A percentile compares a stretch with the other conserved stretches of the same genome.
phyloP scores from a whole-genome alignment of 2,888 invertebrate genomes.

The Erebia palarica region DNA sequence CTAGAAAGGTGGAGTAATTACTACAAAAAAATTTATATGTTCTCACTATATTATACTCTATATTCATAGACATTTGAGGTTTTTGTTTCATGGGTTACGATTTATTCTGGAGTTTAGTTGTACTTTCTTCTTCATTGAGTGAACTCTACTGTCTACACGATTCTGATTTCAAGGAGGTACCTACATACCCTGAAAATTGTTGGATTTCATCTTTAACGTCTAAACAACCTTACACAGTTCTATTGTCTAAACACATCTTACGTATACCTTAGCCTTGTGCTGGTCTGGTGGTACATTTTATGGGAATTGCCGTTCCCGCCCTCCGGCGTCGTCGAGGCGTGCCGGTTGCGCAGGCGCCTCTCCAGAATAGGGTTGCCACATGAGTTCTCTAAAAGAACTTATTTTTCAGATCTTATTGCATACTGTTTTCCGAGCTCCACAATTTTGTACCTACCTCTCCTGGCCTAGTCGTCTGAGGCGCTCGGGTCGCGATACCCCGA shows the following conservation, averaged over 20 bases:
- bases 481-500: no score
- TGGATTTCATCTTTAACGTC: background rate
- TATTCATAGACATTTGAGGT: background rate
- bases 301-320: conserved; percentile 49
- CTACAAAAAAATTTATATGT: no score
- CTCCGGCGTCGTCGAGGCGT: conserved; percentile 53
- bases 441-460: no score
- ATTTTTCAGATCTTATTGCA: background rate
- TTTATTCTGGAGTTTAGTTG: no score
- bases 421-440: background rate
- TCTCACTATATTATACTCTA: no score
- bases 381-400: background rate
- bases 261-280: background rate
- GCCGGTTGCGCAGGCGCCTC: conserved; percentile 57
- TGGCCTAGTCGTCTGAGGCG: no score
- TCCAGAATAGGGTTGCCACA: conserved; percentile 30
- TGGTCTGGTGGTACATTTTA: conserved; percentile 41
- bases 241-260: background rate
- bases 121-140: no score
- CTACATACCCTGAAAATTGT: no score
- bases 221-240: background rate
- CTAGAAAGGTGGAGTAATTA: background rate
- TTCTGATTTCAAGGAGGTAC: no score
- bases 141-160: no score
- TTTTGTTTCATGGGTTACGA: background rate